Evolutionary conservation across 2,888 invertebrate species (phyloP), one percentile per base, ranked within the genome.

Genomic region (Sarcophaga variegata): DNA sequence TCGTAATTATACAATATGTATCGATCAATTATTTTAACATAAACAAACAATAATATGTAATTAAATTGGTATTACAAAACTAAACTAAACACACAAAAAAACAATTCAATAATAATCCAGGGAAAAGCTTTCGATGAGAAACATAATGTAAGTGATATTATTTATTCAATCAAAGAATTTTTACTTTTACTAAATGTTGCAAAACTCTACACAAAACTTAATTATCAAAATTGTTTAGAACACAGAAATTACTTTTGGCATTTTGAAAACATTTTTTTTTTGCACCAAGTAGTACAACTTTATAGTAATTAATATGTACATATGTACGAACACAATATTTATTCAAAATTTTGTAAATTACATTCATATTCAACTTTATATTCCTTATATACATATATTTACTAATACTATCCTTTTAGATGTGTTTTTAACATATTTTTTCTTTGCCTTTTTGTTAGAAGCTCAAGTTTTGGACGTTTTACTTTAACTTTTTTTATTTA

Each of bases 41-140:
- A 72, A 47, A 74, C 59, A 69, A 75, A 77, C 63, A 64, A 49
- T 78, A 54, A 49, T 78, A 64, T 69, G 25, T 60, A 17, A 72
- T 71, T 67, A 67, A 82, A 84, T 86, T 86, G 83, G 83, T 77
- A 59, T 74, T 37, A 81, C 81, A 80, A 76, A 66, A 71, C 25
- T 69, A 81, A 84, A 81, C 75, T 79, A 72, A 71, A 81, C 71
- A 75, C 60, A 76, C 69, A 79, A 72, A 79, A 47, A 84, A 83
- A 49, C 22, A 63, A 76, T 88, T 89, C 80, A 54, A 37, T 75
- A 82, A 75, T 78, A 80, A 67, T 83, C 76, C 91, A 92, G 92
- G 92, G 92, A 90, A 92, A 92, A 91, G 92, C 90, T 88, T 89
- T 91, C 88, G 92, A 92, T 88, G 92, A 92, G 86, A 92, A 92